Percentiles rank a stretch among this genome's conserved stretches.
phyloP scores from a whole-genome alignment of 2,888 invertebrate species.

The Luperina nickerlii region DNA sequence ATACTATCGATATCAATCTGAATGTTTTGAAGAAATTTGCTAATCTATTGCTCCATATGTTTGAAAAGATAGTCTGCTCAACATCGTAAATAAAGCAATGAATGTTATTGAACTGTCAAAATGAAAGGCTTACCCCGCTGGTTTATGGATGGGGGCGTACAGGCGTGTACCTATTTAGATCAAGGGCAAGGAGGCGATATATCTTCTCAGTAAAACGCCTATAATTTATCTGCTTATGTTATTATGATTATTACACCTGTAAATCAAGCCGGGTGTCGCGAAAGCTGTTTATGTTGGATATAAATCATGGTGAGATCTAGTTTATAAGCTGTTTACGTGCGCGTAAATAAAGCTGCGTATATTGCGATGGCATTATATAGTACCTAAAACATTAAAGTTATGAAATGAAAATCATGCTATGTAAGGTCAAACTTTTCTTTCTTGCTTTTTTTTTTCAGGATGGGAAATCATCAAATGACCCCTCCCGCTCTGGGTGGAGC shows the following conservation, averaged over 20 bases:
- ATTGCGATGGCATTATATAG: background rate
- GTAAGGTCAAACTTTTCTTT: background rate
- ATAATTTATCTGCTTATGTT: slow-evolving; percentile 48
- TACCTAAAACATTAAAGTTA: background rate
- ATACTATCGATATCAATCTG: too few relatives aligned
- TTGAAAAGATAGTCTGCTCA: background rate
- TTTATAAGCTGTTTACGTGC: slow-evolving; percentile 25
- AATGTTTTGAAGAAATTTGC: too few relatives aligned
- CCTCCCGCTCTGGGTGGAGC: too few relatives aligned
- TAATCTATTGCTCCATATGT: background rate
- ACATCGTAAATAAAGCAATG: background rate
- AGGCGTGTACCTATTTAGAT: slow-evolving; percentile 5
- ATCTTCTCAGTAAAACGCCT: slow-evolving; percentile 17
- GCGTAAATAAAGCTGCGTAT: slow-evolving; percentile 10
- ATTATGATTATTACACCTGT: slow-evolving; percentile 36
- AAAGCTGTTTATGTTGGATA: slow-evolving; percentile 30
- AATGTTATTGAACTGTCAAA: background rate
- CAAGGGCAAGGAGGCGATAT: slow-evolving; percentile 28
- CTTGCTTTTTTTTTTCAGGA: too few relatives aligned
- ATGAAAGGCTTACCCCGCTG: background rate
- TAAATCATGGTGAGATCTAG: slow-evolving; percentile 32
- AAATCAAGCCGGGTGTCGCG: slow-evolving; percentile 47
- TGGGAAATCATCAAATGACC: too few relatives aligned
- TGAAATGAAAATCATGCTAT: background rate
- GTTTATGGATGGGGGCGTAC: background rate